Evolutionary conservation across 2,888 invertebrate species (phyloP).

Genomic region (Orchestes rusci): DNA sequence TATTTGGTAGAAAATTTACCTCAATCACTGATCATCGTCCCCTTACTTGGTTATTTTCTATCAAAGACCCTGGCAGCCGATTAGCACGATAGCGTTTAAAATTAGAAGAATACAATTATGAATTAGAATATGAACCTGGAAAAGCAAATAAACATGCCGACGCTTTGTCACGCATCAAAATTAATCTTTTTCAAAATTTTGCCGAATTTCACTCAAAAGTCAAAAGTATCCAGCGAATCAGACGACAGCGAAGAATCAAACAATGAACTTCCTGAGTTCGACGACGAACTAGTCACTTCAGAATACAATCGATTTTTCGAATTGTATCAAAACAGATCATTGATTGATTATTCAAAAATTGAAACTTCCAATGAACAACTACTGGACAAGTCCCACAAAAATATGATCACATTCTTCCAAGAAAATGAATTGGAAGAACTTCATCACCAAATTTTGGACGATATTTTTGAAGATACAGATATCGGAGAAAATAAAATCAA

Average conservation of each 20-base stretch:
- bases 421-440: constrained; percentile 15
- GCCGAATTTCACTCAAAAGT: constrained; percentile 8
- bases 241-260: neutral
- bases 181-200: constrained; percentile 8
- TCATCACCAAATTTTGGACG: constrained; percentile 10
- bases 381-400: constrained; percentile 14
- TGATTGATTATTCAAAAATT: constrained; percentile 19
- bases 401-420: constrained; percentile 17
- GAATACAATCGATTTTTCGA: constrained; percentile 13
- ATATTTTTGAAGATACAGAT: constrained; percentile 11
- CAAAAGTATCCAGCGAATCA: neutral
- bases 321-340: constrained; percentile 8
- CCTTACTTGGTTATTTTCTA: constrained; percentile 34
- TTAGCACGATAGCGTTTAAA: constrained; percentile 34
- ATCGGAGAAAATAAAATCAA: constrained; percentile 6
- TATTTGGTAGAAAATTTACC: constrained; percentile 36
- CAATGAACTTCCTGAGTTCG: neutral
- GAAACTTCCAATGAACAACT: constrained; percentile 13
- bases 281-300: constrained; percentile 2
- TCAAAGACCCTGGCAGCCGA: constrained; percentile 31
- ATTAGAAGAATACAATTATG: constrained; percentile 35
- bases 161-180: constrained; percentile 4
- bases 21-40: constrained; percentile 38
- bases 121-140: constrained; percentile 22
- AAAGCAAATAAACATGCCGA: constrained; percentile 12